Conservation (phyloP, 2,888 invertebrate genomes). For the Odontocolon sp. region DNA sequence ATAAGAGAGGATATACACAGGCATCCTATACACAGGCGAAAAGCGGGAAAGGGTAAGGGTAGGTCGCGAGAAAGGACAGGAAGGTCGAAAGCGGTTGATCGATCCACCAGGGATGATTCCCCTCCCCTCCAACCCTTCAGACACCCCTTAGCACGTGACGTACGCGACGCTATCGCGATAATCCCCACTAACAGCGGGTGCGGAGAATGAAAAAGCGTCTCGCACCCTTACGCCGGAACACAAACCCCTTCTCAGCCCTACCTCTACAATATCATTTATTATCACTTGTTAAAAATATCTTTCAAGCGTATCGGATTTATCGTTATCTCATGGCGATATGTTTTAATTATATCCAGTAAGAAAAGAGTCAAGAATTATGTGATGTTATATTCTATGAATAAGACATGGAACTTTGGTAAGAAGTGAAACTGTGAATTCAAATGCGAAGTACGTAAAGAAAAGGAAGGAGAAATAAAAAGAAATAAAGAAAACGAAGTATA, state of each 20-base stretch:
- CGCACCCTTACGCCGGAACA: not conserved
- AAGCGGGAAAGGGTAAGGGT: conserved; percentile 36
- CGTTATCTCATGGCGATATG: conserved; percentile 43
- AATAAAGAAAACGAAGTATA: conserved; percentile 4
- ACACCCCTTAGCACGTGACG: conserved; percentile 34
- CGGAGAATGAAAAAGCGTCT: conserved; percentile 11
- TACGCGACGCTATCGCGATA: conserved; percentile 20
- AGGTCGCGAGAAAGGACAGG: conserved; percentile 48
- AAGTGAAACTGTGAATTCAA: conserved; percentile 17
- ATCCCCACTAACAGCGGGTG: conserved; percentile 17
- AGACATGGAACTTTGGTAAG: conserved; percentile 29
- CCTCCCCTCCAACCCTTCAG: no score
- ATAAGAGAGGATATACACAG: no score
- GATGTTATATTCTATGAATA: conserved; percentile 33
- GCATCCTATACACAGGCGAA: not conserved
- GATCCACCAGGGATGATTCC: conserved; percentile 41
- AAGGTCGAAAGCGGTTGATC: conserved; percentile 54
- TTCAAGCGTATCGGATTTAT: conserved; percentile 40
- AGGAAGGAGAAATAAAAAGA: not conserved
- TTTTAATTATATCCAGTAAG: conserved; percentile 22
- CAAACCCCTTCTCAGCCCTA: not conserved
- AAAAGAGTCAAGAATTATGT: not conserved
- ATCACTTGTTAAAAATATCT: not conserved
- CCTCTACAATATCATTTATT: not conserved
- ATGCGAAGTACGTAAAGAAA: conserved; percentile 25